phyloP scores from a whole-genome alignment of 2,888 invertebrate species.

The Tetranychus piercei region DNA sequence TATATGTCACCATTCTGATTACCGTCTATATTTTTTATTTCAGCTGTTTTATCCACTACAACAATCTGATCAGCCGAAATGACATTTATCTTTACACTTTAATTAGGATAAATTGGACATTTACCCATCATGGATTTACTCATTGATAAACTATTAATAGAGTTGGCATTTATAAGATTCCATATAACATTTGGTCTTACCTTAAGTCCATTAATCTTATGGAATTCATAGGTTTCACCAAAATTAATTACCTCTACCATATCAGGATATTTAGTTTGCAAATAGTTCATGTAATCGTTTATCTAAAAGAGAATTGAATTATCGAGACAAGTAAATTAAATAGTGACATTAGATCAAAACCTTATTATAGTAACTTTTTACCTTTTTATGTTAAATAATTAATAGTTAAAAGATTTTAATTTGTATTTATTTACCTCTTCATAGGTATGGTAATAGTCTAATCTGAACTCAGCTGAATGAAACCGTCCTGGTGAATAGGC shows the following conservation, averaged over 20 bases:
- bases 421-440: constrained; percentile 11
- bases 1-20: constrained; percentile 8
- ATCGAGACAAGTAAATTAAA: neutral
- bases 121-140: too few species aligned
- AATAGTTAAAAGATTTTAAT: neutral
- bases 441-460: constrained; percentile 15
- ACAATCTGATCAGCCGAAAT: too few species aligned
- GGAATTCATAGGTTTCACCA: constrained; percentile 21
- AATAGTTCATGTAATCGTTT: neutral
- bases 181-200: constrained; percentile 11
- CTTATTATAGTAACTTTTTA: neutral
- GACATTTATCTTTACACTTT: too few species aligned
- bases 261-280: constrained; percentile 17
- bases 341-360: neutral
- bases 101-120: too few species aligned
- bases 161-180: neutral
- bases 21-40: constrained; percentile 10
- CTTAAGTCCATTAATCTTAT: constrained; percentile 23
- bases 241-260: constrained; percentile 13
- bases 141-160: too few species aligned
- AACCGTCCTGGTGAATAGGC: neutral
- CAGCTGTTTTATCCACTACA: neutral
- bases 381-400: too few species aligned
- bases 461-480: constrained; percentile 4
- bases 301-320: neutral